Evolutionary conservation across 2,797 vertebrate species (phyloP), one percentile per base, ranked within the genome.

Genomic region (Bufotes viridis): DNA sequence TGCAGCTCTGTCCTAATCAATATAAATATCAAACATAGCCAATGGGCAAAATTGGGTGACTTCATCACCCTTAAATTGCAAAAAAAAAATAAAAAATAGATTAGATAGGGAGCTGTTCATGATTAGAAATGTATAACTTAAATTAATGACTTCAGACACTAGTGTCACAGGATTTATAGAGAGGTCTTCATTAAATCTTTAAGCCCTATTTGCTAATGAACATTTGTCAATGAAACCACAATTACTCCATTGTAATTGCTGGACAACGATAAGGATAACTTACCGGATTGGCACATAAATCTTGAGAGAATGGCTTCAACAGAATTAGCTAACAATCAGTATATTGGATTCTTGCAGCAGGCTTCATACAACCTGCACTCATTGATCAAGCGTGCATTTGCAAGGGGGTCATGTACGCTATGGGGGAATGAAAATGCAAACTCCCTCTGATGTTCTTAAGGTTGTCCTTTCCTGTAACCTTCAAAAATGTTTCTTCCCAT

Each of bases 271-370:
- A 20, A 22, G 9, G 34, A 18, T 42, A 42, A 42, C 42, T 42
- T 20, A 74, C 70, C 70, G 20, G 7, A 74, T 74, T 20, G 70
- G 70, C 70, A 74, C 34, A 74, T 74, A 74, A 49, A 74, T 74
- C 34, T 49, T 18, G 9, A 74, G 9, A 42, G 34, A 74, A 74
- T 49, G 9, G 34, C 34, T 74, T 17, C 70, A 49, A 7, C 22
- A 49, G 34, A 74, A 74, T 74, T 74, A 49, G 8, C 20, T 74
- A 74, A 20, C 34, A 74, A 22, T 49, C 69, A 9, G 29, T 20
- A 72, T 72, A 72, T 72, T 72, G 69, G 20, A 72, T 72, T 72
- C 69, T 42, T 42, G 69, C 29, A 70, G 8, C 29, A 8, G 29
- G 29, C 29, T 42, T 42, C 2, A 1, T 72, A 20, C 18, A 20